phyloP scores from a whole-genome alignment of 2,113 vertebrate genomes.

The Talpa occidentalis region DNA sequence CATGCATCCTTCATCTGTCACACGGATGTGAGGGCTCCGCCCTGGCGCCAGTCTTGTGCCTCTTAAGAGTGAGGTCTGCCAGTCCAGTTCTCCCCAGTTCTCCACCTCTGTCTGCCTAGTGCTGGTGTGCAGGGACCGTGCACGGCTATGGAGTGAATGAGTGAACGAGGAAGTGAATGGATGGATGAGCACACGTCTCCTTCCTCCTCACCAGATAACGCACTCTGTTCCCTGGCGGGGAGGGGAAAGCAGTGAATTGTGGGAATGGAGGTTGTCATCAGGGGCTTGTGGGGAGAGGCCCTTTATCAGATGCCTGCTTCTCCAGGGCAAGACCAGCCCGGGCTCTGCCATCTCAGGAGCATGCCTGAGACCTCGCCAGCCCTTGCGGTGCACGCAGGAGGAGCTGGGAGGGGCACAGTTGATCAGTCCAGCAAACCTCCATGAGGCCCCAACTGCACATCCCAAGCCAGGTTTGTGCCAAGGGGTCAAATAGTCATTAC shows the following conservation, averaged over 20 bases:
- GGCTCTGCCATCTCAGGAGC: too few species aligned
- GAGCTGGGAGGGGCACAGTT: neutral
- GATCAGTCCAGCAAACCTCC: neutral
- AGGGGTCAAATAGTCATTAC: too few species aligned
- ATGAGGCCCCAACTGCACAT: neutral
- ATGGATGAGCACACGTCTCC: rapidly evolving
- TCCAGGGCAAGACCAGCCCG: neutral
- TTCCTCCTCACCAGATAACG: too few species aligned
- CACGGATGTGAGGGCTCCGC: neutral
- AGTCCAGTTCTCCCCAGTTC: neutral
- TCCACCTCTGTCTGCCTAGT: neutral
- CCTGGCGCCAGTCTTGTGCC: neutral
- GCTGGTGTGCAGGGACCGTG: too few species aligned
- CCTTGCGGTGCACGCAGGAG: neutral
- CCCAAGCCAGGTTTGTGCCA: rapidly evolving
- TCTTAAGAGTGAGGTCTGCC: neutral
- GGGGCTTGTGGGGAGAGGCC: neutral
- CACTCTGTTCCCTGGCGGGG: too few species aligned
- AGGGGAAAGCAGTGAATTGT: neutral
- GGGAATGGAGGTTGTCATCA: neutral
- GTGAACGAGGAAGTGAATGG: neutral
- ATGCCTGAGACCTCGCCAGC: rapidly evolving
- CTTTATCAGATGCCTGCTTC: neutral
- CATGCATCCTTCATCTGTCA: neutral
- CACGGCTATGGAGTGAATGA: too few species aligned